These are phyloP conservation scores for Petrocephalus microphthalmus DNA, from an alignment of 2,113 vertebrate genomes.

Conservation along the genomic window DNA sequence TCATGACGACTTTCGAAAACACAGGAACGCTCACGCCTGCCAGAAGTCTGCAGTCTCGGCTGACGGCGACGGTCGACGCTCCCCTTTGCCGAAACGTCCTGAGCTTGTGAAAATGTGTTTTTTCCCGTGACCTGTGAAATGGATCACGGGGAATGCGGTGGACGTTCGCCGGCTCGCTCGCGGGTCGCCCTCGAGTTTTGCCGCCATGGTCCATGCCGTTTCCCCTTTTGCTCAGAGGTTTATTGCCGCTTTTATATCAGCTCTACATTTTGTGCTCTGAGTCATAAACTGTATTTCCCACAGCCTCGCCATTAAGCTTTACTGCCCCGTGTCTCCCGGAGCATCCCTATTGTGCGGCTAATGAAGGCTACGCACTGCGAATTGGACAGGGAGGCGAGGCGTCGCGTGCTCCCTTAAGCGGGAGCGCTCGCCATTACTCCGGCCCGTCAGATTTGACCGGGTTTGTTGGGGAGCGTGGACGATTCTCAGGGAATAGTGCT, in stretches of 20 bases:
- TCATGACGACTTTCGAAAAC: not conserved
- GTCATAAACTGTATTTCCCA: slow-evolving; percentile 19
- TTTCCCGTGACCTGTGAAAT: not conserved
- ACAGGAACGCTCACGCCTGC: not conserved
- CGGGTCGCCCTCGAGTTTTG: not conserved
- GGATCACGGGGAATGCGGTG: not conserved
- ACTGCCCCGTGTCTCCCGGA: not conserved
- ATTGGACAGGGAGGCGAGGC: not conserved
- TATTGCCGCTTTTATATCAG: slow-evolving; percentile 19
- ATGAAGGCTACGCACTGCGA: not conserved
- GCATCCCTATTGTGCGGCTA: not conserved
- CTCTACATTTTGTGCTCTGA: slow-evolving; percentile 10
- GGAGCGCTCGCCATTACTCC: not conserved
- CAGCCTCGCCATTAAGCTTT: not conserved
- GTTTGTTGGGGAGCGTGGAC: not conserved
- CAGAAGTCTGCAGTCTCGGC: not conserved
- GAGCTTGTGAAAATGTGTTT: not conserved
- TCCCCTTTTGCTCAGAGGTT: not conserved
- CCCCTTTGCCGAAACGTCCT: not conserved
- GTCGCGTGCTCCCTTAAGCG: not conserved
- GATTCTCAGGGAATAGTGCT: not conserved
- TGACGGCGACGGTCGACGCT: not conserved
- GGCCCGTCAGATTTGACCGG: not conserved
- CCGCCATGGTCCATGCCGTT: not conserved
- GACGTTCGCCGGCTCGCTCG: not conserved